Evolutionary conservation across 2,888 invertebrate genomes (phyloP), one percentile per base, ranked within the genome.

Genomic region (Listrodromus nycthemerus): DNA sequence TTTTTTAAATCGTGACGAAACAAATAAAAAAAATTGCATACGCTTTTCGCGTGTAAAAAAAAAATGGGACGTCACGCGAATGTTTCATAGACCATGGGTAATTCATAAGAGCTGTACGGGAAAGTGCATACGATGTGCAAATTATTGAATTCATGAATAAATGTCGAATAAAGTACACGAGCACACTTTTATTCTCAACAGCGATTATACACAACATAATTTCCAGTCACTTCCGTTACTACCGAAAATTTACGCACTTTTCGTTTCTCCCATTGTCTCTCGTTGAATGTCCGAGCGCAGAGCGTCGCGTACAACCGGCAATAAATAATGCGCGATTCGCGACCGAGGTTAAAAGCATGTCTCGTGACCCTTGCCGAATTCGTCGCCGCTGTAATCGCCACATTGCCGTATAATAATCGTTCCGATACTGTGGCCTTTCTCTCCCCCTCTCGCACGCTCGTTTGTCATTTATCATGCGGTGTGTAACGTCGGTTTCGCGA

Each of bases 381-480:
- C 27, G 16, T 30, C 61, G 27, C 61, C n/a, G 61, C 30, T 30
- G 27, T 30, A 30, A 30, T 61, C 24, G 27, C 61, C n/a, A 30
- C 61, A 61, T 61, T 30, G 30, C 24, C 27, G 61, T 27, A 61
- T 61, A 61, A 45, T 21, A 55, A 55, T 55, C 55, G 24, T 24
- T 24, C 58, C 37, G 45, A 61, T 7, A 61, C 27, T 55, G 21
- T 45, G 30, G 45, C 19, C 61, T 45, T 19, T 58, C 67, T 45
- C 13, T 50, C n/a, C 19, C 19, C 61, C 33, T n/a, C n/a, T 30
- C 66, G 45, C 33, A 66, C 71, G 41, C 30, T 70, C 70, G 76
- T 66, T 69, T 48, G 71, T 81, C 55, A 66, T 71, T 76, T 70
- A 30, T 58, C 76, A 81, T 76, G 70, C 63, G 76, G 76, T 76